Evolutionary conservation across 2,797 vertebrate species (phyloP).

Genomic region (Diplodus puntazzo): DNA sequence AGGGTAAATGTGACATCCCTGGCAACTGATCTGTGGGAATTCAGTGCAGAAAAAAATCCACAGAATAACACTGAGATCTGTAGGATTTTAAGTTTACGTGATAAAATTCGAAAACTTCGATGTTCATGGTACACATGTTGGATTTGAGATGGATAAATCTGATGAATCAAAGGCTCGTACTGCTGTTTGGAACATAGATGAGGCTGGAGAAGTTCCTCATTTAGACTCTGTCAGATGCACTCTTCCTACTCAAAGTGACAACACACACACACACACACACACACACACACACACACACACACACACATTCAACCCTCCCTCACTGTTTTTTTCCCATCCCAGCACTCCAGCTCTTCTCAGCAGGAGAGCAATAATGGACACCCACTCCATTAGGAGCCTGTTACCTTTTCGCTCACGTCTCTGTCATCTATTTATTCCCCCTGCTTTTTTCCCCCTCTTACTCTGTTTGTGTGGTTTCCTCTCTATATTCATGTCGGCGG

Average conservation of each 20-base stretch:
- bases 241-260: slow-evolving; percentile 28
- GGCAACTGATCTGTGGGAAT: not conserved
- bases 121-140: not conserved
- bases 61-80: not conserved
- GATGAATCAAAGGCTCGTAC: not conserved
- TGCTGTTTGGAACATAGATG: slow-evolving; percentile 27
- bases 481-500: slow-evolving; percentile 49
- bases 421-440: slow-evolving; percentile 60
- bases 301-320: slow-evolving; percentile 20
- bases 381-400: slow-evolving; percentile 72
- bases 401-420: slow-evolving; percentile 59
- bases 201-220: slow-evolving; percentile 42
- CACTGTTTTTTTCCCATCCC: slow-evolving; percentile 49
- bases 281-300: not conserved
- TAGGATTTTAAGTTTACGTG: not conserved
- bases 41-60: not conserved
- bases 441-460: slow-evolving; percentile 26
- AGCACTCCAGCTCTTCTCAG: slow-evolving; percentile 59
- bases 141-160: slow-evolving; percentile 12
- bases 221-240: slow-evolving; percentile 47
- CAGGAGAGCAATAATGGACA: slow-evolving; percentile 75
- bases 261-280: slow-evolving; percentile 4
- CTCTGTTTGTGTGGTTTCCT: slow-evolving; percentile 38
- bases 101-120: not conserved
- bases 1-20: slow-evolving; percentile 12